phyloP scores from a whole-genome alignment of 2,797 vertebrate genomes.

The Peromyscus nudipes region DNA sequence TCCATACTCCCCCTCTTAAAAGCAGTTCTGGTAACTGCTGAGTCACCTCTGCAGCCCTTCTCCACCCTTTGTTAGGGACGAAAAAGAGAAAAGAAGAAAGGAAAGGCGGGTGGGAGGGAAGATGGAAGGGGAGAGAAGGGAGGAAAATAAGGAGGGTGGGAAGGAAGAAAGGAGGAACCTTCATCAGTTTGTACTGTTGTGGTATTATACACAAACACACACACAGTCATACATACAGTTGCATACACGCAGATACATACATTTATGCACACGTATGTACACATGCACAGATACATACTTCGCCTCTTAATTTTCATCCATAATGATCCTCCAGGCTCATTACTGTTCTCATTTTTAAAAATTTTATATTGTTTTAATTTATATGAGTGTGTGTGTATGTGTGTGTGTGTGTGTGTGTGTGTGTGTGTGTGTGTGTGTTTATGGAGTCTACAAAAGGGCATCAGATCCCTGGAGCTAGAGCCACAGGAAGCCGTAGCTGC shows the following conservation, averaged over 20 bases:
- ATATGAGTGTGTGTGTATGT: neutral
- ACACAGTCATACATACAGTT: too few species aligned
- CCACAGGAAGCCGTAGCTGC: neutral
- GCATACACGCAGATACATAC: neutral
- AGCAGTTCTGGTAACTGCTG: neutral
- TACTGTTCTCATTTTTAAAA: neutral
- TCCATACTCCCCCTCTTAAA: too few species aligned
- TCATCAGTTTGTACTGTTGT: too few species aligned
- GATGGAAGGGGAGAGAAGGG: neutral
- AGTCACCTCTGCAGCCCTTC: neutral
- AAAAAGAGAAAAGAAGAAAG: neutral
- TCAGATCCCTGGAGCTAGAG: neutral
- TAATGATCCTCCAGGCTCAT: neutral
- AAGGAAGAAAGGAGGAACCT: neutral
- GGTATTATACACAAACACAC: too few species aligned
- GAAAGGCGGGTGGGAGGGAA: too few species aligned
- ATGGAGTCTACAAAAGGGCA: neutral
- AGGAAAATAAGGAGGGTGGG: too few species aligned
- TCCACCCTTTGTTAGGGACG: neutral
- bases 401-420: neutral
- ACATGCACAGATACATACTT: neutral
- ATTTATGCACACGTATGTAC: neutral
- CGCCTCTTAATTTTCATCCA: neutral
- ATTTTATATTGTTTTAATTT: neutral
- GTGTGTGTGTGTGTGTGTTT: neutral